These are phyloP conservation scores for Pterois miles DNA, from an alignment of 2,797 vertebrate genomes.

Conservation along the genomic window DNA sequence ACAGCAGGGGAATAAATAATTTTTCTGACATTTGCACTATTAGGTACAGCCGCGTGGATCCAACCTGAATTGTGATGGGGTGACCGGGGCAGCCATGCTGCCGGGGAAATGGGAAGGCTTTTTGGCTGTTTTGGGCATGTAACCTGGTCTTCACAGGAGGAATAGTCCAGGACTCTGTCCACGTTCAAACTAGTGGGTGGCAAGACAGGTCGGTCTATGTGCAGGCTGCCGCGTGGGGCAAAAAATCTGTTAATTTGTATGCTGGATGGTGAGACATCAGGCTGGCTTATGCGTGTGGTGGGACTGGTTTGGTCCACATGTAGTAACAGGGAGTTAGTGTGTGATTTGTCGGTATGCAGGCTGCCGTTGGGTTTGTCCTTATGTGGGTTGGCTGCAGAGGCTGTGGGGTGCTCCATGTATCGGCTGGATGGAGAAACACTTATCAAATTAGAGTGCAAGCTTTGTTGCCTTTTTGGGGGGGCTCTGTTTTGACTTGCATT, in stretches of 20 bases:
- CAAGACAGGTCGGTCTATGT: conserved; percentile 34
- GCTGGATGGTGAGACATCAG: conserved; percentile 33
- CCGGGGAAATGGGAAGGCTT: background rate
- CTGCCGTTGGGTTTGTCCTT: conserved; percentile 29
- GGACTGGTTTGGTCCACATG: conserved; percentile 39
- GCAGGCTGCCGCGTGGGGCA: conserved; percentile 23
- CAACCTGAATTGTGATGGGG: conserved; percentile 30
- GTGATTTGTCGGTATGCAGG: conserved; percentile 22
- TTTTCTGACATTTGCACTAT: conserved; percentile 26
- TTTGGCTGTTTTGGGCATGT: conserved; percentile 37
- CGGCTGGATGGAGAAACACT: conserved; percentile 43
- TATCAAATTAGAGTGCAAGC: conserved; percentile 23
- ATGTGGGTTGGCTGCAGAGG: conserved; percentile 9
- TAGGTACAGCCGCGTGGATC: conserved; percentile 27
- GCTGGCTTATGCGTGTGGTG: conserved; percentile 25
- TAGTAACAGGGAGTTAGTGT: conserved; percentile 16
- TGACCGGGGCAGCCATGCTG: conserved; percentile 60
- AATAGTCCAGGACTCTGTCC: conserved; percentile 56
- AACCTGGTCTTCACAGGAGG: conserved; percentile 45
- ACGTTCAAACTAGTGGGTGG: conserved; percentile 27
- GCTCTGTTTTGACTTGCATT: conserved; percentile 58
- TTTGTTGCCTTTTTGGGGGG: conserved; percentile 53
- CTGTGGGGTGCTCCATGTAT: conserved; percentile 23
- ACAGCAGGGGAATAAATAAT: conserved; percentile 40
- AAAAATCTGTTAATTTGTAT: conserved; percentile 37